Evolutionary conservation across 2,113 vertebrate species (phyloP), one percentile per base, ranked within the genome.

Genomic region (Glareola pratincola): DNA sequence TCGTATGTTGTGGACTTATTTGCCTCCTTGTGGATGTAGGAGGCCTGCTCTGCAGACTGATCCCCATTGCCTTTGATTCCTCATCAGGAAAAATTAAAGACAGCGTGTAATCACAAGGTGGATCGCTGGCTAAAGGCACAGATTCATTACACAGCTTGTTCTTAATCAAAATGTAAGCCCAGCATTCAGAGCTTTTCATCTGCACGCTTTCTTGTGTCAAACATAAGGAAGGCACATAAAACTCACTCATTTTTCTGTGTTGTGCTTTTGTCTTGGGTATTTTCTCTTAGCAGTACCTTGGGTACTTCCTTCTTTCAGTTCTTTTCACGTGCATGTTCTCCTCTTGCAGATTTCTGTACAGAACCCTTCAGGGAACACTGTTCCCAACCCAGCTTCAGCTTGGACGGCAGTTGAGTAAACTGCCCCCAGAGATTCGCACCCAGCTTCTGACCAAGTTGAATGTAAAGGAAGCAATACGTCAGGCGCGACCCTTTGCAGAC

Each of bases 331-430:
- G 14, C 47, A 18, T 4, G 2, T 92, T 94, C 62, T 96, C 47
- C 24, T 87, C 57, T 62, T 97, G 54, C 97, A 99, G 99, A 95
- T 99, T 99, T 96, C 98, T 99, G 83, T 99, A 99, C 98, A 98
- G 98, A 98, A 98, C 98, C 57, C 98, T 99, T 96, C 99, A 99
- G 96, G 99, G 99, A 79, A 99, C 98, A 3, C 92, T 99, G 9
- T 99, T 99, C 91, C 99, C 99, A 69, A 99, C 98, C 20, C 99
- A 98, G 1, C 98, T 99, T 72, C 99, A 99, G 74, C 97, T 98
- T n/a, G 99, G 98, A n/a, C 98, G 99, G 68, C 99, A 99, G 95
- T 47, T 98, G 91, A 98, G 99, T 93, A 98, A 96, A 89, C 96
- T 98, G 18, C 89, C 97, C 4, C 81, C 94, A 22, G 97, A 98